These are phyloP conservation scores for Eueremaeus valkanovi DNA, from an alignment of 2,888 invertebrate genomes.

Conservation along the genomic window DNA sequence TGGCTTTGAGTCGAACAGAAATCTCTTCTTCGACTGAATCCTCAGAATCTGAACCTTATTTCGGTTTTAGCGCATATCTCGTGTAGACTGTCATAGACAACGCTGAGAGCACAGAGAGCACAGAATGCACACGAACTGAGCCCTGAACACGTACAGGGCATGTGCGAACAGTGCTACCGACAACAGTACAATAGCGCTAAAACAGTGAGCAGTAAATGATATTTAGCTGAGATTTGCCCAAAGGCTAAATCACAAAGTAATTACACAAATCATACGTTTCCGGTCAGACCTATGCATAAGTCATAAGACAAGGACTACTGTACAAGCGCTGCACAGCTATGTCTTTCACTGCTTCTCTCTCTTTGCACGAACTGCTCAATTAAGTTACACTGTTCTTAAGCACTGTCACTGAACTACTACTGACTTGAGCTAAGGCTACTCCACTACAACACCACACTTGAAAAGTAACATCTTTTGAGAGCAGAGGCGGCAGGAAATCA, in stretches of 20 bases:
- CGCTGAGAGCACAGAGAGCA: background rate
- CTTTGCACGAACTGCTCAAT: background rate
- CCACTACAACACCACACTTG: background rate
- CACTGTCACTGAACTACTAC: constrained; percentile 29
- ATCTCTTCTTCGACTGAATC: constrained; percentile 11
- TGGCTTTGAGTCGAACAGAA: background rate
- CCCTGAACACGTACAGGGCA: constrained; percentile 7
- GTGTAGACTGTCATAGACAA: background rate
- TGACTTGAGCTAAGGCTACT: constrained; percentile 15
- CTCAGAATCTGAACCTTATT: constrained; percentile 27
- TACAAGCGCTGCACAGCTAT: background rate
- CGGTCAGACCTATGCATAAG: constrained; percentile 11
- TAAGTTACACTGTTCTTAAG: background rate
- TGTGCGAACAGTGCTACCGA: constrained; percentile 13
- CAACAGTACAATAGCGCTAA: too few relatives aligned
- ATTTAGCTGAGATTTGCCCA: constrained; percentile 26
- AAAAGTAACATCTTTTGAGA: constrained; percentile 28
- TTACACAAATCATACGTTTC: constrained; percentile 28
- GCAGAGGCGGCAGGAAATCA: constrained; percentile 12
- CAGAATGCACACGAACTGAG: constrained; percentile 4
- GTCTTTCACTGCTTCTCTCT: background rate
- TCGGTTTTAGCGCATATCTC: constrained; percentile 14
- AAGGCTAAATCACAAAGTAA: constrained; percentile 28
- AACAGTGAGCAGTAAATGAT: too few relatives aligned
- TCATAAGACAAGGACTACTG: constrained; percentile 16